Evolutionary conservation across 2,888 invertebrate species (phyloP).

Genomic region (Drosophila atripex): DNA sequence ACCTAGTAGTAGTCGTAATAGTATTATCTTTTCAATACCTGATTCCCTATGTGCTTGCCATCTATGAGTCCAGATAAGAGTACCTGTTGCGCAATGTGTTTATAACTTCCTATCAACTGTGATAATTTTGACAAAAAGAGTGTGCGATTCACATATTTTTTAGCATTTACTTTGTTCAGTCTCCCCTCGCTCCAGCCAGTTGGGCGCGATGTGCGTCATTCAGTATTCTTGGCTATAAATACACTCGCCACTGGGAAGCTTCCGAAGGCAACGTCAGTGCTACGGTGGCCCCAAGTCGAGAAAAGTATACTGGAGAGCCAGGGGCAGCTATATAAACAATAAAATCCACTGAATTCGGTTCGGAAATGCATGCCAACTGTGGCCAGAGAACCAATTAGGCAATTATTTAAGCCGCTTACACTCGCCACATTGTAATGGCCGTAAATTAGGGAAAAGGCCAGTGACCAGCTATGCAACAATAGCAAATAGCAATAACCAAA

Average conservation of each 20-base stretch:
- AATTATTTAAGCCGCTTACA: slow-evolving; percentile 64
- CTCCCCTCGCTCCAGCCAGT: too few species aligned
- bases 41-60: not conserved
- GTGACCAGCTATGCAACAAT: slow-evolving; percentile 41
- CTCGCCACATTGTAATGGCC: slow-evolving; percentile 17
- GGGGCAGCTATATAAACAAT: not conserved
- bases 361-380: slow-evolving; percentile 13
- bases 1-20: too few species aligned
- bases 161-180: too few species aligned
- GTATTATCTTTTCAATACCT: not conserved
- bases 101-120: not conserved
- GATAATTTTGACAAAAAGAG: not conserved
- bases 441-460: slow-evolving; percentile 9
- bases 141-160: too few species aligned
- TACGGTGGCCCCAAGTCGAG: too few species aligned
- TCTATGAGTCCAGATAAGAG: too few species aligned
- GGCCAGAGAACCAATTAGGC: slow-evolving; percentile 56
- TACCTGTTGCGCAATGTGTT: not conserved
- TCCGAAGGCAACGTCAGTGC: too few species aligned
- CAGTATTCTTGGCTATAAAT: too few species aligned
- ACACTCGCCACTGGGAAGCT: too few species aligned
- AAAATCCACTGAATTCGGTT: not conserved
- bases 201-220: too few species aligned
- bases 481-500: slow-evolving; percentile 56
- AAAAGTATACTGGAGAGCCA: too few species aligned